phyloP scores from a whole-genome alignment of 2,797 vertebrate species.

The Tokudaia muenninki region DNA sequence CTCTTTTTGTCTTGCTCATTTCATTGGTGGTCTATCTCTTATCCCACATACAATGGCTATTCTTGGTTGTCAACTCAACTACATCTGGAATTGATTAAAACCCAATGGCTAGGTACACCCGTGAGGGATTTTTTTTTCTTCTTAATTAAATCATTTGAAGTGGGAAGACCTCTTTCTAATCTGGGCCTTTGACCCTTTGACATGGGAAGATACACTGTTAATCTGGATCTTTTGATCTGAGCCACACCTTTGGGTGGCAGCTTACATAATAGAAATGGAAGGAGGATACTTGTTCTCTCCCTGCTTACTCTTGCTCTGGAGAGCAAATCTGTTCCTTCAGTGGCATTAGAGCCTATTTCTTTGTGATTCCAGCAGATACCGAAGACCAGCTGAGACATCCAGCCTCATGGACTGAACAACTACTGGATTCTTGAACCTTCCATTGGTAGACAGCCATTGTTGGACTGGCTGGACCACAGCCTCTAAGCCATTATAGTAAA shows the following conservation, averaged over 20 bases:
- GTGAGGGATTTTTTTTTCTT: background rate
- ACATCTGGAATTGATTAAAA: background rate
- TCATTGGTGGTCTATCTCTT: background rate
- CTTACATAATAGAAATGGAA: background rate
- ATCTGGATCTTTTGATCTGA: background rate
- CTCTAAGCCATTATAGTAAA: background rate
- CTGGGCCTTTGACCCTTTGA: background rate
- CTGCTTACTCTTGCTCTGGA: background rate
- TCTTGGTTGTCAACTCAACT: background rate
- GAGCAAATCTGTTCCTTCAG: background rate
- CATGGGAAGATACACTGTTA: background rate
- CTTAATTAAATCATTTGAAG: background rate
- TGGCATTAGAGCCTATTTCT: background rate
- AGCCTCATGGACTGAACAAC: background rate
- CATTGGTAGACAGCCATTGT: background rate
- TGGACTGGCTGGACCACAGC: background rate
- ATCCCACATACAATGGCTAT: background rate
- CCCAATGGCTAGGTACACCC: background rate
- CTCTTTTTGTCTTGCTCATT: background rate
- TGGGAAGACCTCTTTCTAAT: background rate
- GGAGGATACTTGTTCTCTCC: background rate
- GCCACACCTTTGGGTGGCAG: background rate
- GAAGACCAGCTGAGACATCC: background rate
- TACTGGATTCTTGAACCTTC: background rate
- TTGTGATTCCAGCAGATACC: background rate